These are phyloP conservation scores for Sweltsa coloradensis DNA, from an alignment of 1,140 invertebrate species.

Conservation along the genomic window DNA sequence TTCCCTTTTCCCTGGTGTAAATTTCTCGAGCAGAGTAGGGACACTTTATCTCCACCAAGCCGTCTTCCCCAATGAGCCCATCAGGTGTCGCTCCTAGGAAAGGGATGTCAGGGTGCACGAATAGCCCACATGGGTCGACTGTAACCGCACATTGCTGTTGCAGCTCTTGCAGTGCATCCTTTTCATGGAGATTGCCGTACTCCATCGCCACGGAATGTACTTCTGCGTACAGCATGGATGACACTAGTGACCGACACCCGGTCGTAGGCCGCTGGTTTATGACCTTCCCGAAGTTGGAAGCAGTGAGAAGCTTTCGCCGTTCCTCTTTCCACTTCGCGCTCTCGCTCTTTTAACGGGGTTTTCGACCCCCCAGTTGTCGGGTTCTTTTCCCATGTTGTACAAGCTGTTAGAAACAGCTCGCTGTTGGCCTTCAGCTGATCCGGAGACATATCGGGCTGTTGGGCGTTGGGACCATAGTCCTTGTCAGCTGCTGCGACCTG, in stretches of 20 bases:
- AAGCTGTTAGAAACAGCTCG: not conserved
- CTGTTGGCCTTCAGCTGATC: not conserved
- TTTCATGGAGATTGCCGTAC: slow-evolving; percentile 1
- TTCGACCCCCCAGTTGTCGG: not conserved
- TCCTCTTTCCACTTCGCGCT: slow-evolving; percentile 3
- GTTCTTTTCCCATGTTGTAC: not conserved
- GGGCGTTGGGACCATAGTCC: no score
- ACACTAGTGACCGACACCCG: not conserved
- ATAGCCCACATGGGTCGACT: slow-evolving; percentile 1
- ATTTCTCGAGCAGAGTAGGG: not conserved
- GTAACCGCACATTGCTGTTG: not conserved
- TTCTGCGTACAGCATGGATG: not conserved
- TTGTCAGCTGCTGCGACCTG: no score
- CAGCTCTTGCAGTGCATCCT: not conserved
- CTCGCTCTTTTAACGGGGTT: not conserved
- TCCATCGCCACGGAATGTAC: not conserved
- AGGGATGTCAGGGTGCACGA: not conserved
- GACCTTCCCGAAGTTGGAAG: slow-evolving; percentile 22
- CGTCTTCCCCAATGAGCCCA: not conserved
- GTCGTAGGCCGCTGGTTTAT: slow-evolving; percentile 17
- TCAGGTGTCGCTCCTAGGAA: slow-evolving; percentile 4
- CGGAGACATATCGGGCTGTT: no score
- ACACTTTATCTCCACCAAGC: slow-evolving; percentile 1
- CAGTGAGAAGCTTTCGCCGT: slow-evolving; percentile 15
- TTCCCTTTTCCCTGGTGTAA: no score